Evolutionary conservation across 2,113 vertebrate species (phyloP).

Genomic region (Boleophthalmus pectinirostris): DNA sequence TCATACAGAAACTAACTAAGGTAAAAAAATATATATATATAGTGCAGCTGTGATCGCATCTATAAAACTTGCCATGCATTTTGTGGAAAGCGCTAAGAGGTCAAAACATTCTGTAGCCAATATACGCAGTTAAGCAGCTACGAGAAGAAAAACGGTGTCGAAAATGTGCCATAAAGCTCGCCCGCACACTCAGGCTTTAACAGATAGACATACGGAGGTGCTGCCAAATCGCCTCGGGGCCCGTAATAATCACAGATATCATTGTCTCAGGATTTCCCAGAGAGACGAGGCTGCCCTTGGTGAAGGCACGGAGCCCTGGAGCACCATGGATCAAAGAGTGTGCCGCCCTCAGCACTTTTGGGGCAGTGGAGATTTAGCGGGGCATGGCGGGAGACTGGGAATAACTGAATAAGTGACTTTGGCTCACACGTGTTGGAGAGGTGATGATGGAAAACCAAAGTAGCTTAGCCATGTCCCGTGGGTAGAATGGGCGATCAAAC

Average conservation of each 20-base stretch:
- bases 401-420: conserved; percentile 2
- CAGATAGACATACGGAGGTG: conserved; percentile 27
- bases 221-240: conserved; percentile 17
- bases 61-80: neutral
- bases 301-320: conserved; percentile 44
- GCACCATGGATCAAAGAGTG: conserved; percentile 38
- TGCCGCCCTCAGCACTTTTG: conserved; percentile 26
- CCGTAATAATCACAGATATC: conserved; percentile 35
- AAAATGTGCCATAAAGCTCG: conserved; percentile 36
- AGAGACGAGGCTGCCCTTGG: conserved; percentile 24
- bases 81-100: neutral
- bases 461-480: neutral
- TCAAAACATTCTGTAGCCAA: neutral
- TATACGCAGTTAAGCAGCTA: conserved; percentile 4
- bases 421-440: neutral
- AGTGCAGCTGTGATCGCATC: neutral
- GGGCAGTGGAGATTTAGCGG: conserved; percentile 10
- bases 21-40: neutral
- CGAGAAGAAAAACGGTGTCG: conserved; percentile 9
- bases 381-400: conserved; percentile 21
- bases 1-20: neutral
- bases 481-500: too few relatives aligned
- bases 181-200: conserved; percentile 29
- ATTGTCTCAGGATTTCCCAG: conserved; percentile 28
- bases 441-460: neutral